A percentile compares a stretch with the other conserved stretches of the same genome.
Conservation (phyloP, 2,113 vertebrate genomes). For the Nibea albiflora region DNA sequence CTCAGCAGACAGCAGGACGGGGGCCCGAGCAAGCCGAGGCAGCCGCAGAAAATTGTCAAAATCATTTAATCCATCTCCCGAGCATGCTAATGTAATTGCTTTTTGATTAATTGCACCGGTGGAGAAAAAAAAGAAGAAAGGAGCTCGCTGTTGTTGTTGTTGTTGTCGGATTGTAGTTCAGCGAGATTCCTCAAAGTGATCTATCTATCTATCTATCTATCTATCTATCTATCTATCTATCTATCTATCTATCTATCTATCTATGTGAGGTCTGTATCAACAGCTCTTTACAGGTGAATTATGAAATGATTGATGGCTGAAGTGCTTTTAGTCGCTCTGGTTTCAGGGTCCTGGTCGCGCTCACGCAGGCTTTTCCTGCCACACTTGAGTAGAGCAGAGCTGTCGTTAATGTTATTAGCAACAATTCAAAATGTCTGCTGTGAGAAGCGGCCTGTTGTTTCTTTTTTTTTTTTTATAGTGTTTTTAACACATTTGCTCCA, state of each 20-base stretch:
- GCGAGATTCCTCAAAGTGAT: conserved; percentile 44
- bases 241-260: too few species aligned
- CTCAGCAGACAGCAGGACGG: conserved; percentile 46
- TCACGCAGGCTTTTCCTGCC: neutral
- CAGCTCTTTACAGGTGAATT: neutral
- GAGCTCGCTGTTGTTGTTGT: conserved; percentile 56
- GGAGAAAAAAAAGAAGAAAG: conserved; percentile 26
- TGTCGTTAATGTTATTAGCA: neutral
- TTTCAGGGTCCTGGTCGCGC: neutral
- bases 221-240: too few species aligned
- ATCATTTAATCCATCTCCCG: conserved; percentile 75
- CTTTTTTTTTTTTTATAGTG: neutral
- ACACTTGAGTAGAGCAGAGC: neutral
- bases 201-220: too few species aligned
- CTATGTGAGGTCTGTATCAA: neutral
- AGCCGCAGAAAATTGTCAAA: conserved; percentile 74
- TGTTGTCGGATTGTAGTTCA: conserved; percentile 76
- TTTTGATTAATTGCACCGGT: conserved; percentile 76
- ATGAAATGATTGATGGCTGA: neutral
- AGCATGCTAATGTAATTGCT: conserved; percentile 77
- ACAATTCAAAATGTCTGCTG: neutral
- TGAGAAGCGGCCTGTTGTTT: neutral
- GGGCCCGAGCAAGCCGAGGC: conserved; percentile 31
- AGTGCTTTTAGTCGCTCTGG: neutral
- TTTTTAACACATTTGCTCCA: conserved; percentile 2